Conservation (phyloP, 2,113 vertebrate genomes). For the Psilopogon haemacephalus region DNA sequence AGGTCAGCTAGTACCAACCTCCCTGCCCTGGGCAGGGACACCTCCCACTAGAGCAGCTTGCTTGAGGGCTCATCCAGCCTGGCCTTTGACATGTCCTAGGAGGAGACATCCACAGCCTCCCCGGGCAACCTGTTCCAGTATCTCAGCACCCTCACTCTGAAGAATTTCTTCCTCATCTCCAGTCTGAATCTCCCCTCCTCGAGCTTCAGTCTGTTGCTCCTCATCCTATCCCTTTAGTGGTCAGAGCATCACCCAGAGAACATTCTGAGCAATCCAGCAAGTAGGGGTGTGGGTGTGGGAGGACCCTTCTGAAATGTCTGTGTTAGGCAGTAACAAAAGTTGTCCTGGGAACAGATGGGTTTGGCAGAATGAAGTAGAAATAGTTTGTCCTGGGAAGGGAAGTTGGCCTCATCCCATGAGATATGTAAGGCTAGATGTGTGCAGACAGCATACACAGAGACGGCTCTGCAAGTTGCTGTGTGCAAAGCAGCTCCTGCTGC, state of each 20-base stretch:
- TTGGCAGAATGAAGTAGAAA: constrained; percentile 57
- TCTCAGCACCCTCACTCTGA: no score
- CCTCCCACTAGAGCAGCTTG: no score
- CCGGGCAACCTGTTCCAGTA: no score
- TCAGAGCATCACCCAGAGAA: background rate
- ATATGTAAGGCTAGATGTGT: constrained; percentile 47
- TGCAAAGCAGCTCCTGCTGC: constrained; percentile 19
- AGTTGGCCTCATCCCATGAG: constrained; percentile 61
- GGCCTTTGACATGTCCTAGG: no score
- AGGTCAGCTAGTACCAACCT: no score
- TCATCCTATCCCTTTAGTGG: background rate
- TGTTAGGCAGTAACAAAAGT: constrained; percentile 51
- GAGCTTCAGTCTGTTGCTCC: no score
- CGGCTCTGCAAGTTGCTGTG: background rate
- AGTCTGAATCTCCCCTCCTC: no score
- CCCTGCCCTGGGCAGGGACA: no score
- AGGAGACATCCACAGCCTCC: no score
- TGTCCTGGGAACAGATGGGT: constrained; percentile 63
- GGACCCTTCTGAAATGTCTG: constrained; percentile 18
- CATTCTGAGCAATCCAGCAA: background rate
- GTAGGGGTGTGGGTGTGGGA: background rate
- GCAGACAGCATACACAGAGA: constrained; percentile 35
- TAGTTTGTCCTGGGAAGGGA: constrained; percentile 63
- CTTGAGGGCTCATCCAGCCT: no score
- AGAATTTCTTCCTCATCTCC: no score